These are phyloP conservation scores for Ophion obscuratus DNA, from an alignment of 2,888 invertebrate species.

Conservation along the genomic window DNA sequence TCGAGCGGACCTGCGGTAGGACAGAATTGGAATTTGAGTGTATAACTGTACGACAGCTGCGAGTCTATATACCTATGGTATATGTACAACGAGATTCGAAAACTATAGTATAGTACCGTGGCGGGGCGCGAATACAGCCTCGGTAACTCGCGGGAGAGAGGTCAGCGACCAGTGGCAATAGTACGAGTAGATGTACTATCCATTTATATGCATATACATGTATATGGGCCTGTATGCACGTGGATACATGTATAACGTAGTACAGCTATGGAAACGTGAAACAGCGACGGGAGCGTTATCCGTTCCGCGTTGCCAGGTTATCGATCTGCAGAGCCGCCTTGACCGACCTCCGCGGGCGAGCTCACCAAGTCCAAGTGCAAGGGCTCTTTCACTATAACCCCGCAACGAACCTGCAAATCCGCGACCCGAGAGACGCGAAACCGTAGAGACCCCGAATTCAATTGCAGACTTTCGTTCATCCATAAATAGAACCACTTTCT, in stretches of 20 bases:
- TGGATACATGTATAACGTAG: constrained; percentile 33
- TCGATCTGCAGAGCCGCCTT: constrained; percentile 83
- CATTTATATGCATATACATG: constrained; percentile 25
- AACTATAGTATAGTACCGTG: constrained; percentile 28
- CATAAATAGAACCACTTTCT: neutral
- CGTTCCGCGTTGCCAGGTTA: constrained; percentile 81
- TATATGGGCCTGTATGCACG: constrained; percentile 20
- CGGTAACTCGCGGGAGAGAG: constrained; percentile 65
- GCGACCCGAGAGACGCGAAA: constrained; percentile 26
- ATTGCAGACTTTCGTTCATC: constrained; percentile 29
- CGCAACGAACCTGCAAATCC: constrained; percentile 60
- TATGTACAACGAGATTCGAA: constrained; percentile 19
- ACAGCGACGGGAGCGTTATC: constrained; percentile 73
- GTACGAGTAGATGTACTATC: constrained; percentile 33
- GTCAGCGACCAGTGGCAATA: constrained; percentile 72
- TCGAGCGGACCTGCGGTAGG: constrained; percentile 3
- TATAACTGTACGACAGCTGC: constrained; percentile 10
- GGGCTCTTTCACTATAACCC: constrained; percentile 73
- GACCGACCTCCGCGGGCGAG: constrained; percentile 81
- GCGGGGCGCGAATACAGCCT: constrained; percentile 59
- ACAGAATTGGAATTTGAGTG: neutral
- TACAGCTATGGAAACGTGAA: constrained; percentile 50
- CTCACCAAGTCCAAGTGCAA: constrained; percentile 83
- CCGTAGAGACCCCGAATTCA: constrained; percentile 35
- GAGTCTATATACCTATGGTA: constrained; percentile 2